Percentiles rank a stretch among this genome's conserved stretches.
Evolutionary conservation across 2,113 vertebrate species (phyloP).

Genomic region (human (Homo sapiens)): DNA sequence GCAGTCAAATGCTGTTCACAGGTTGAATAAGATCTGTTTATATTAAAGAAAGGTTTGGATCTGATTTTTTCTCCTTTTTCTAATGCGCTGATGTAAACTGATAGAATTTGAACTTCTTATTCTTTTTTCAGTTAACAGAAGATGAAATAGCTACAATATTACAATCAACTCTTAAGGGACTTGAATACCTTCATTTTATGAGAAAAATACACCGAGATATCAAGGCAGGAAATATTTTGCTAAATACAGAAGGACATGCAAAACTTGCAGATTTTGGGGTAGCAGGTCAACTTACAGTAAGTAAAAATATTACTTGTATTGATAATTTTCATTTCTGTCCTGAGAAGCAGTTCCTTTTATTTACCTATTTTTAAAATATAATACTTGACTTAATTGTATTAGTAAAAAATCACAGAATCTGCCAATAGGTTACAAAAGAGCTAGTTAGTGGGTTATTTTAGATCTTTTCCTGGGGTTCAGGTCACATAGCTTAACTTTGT

Average conservation of each 20-base stretch:
- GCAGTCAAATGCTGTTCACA: not conserved
- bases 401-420: not conserved
- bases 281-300: slow-evolving; percentile 96
- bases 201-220: slow-evolving; percentile 98
- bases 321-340: not conserved
- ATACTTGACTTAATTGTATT: slow-evolving; percentile 6
- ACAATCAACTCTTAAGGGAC: slow-evolving; percentile 93
- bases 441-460: not conserved
- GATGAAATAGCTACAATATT: slow-evolving; percentile 94
- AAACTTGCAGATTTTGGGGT: slow-evolving; percentile 98
- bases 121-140: slow-evolving; percentile 89
- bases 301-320: slow-evolving; percentile 56
- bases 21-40: not conserved
- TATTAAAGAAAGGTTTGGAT: slow-evolving; percentile 6
- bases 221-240: slow-evolving; percentile 97
- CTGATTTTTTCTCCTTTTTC: not conserved
- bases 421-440: not conserved
- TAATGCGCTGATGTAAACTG: not conserved
- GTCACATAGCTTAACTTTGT: not conserved
- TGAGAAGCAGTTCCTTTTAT: not conserved
- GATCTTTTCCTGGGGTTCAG: slow-evolving; percentile 4
- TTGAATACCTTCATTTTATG: slow-evolving; percentile 99
- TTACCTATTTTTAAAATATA: not conserved
- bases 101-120: slow-evolving; percentile 37
- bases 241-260: slow-evolving; percentile 94